Conservation (phyloP, 1,140 invertebrate species). For the Thaumatotibia leucotreta region DNA sequence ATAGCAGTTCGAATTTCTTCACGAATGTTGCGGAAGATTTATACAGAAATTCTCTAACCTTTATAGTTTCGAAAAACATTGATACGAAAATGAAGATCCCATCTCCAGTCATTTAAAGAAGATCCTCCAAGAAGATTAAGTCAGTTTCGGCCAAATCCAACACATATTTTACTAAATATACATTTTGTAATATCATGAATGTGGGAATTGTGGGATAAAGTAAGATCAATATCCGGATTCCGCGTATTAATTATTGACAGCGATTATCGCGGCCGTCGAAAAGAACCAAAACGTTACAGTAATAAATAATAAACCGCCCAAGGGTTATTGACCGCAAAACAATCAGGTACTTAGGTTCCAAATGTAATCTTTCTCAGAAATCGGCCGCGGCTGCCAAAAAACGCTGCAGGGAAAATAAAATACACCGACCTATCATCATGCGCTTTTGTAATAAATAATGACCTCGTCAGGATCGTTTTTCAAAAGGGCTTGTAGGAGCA, state of each 20-base stretch:
- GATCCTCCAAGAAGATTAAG: too few relatives aligned
- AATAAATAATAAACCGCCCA: slow-evolving; percentile 44
- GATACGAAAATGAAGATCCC: too few relatives aligned
- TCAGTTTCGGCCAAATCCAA: too few relatives aligned
- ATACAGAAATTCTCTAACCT: too few relatives aligned
- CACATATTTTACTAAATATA: too few relatives aligned
- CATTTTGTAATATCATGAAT: too few relatives aligned
- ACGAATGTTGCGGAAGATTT: too few relatives aligned
- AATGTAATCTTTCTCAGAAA: slow-evolving; percentile 70
- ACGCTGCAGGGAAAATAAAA: slow-evolving; percentile 50
- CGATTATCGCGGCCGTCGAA: slow-evolving; percentile 43
- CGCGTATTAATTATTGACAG: not conserved
- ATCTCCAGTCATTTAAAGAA: too few relatives aligned
- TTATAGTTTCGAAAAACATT: too few relatives aligned
- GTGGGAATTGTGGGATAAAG: too few relatives aligned
- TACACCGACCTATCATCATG: slow-evolving; percentile 50
- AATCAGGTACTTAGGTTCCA: slow-evolving; percentile 68
- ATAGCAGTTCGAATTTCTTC: too few relatives aligned
- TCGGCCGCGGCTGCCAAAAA: slow-evolving; percentile 65
- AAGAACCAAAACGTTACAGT: slow-evolving; percentile 47
- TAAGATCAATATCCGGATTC: not conserved
- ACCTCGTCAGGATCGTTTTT: slow-evolving; percentile 43
- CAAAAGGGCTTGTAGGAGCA: slow-evolving; percentile 30
- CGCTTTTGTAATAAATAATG: slow-evolving; percentile 60
- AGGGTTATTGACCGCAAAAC: slow-evolving; percentile 67